Conservation (phyloP, 2,888 invertebrate genomes). For the Charanyca ferruginea region DNA sequence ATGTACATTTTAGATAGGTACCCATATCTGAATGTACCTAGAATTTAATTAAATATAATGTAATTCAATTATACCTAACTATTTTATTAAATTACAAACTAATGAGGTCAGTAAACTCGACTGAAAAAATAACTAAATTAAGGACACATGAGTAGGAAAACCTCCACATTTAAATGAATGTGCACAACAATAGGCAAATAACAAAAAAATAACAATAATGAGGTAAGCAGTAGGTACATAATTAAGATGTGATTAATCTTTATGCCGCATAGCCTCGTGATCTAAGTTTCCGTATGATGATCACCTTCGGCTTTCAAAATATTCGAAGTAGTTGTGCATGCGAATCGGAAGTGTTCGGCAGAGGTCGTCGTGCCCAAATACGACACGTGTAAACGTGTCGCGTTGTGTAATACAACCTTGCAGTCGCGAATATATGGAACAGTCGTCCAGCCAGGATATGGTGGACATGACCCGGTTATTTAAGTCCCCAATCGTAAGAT, state of each 20-base stretch:
- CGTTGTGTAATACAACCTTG: conserved; percentile 88
- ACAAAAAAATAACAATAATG: conserved; percentile 34
- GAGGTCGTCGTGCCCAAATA: conserved; percentile 80
- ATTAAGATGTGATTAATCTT: conserved; percentile 49
- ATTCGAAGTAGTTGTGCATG: conserved; percentile 81
- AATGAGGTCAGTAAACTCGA: conserved; percentile 14
- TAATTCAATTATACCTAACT: background rate
- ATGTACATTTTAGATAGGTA: too few relatives aligned
- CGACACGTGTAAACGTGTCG: conserved; percentile 81
- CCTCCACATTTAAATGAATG: conserved; percentile 25
- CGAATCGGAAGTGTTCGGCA: conserved; percentile 89
- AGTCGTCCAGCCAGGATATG: conserved; percentile 63
- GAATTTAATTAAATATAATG: background rate
- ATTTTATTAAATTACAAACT: conserved; percentile 13
- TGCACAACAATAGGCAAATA: conserved; percentile 28
- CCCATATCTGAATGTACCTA: too few relatives aligned
- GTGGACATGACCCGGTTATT: conserved; percentile 66
- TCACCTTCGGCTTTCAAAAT: conserved; percentile 85
- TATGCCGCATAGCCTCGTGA: conserved; percentile 44
- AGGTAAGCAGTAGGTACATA: conserved; percentile 5
- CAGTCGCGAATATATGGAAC: conserved; percentile 85
- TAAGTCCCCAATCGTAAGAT: conserved; percentile 53
- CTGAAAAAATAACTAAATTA: background rate
- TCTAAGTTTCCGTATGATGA: conserved; percentile 77
- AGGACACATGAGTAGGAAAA: conserved; percentile 32